A percentile compares a stretch with the other conserved stretches of the same genome.
phyloP scores from a whole-genome alignment of 2,888 invertebrate species.

The Frankliniella fusca region DNA sequence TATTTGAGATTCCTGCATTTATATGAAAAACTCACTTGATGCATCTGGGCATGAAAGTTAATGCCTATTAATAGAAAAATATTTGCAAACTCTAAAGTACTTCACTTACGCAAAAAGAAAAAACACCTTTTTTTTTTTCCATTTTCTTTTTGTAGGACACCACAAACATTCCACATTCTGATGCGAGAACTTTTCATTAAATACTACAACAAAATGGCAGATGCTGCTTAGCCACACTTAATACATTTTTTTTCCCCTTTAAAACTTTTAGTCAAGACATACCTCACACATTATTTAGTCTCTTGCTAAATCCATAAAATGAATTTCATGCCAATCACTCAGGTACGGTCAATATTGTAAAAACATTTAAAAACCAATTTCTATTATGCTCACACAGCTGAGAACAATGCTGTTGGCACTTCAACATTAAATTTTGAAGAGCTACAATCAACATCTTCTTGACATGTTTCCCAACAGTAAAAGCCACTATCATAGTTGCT shows the following conservation, averaged over 20 bases:
- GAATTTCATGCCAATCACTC: not conserved
- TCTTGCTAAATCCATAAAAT: not conserved
- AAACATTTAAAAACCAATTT: not conserved
- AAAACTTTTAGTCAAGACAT: slow-evolving; percentile 1
- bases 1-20: not conserved
- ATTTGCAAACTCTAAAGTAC: no score
- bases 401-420: not conserved
- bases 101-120: no score
- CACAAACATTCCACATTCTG: no score
- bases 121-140: no score
- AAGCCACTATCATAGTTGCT: slow-evolving; percentile 27
- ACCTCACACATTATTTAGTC: not conserved
- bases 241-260: not conserved
- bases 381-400: not conserved
- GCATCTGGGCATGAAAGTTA: no score
- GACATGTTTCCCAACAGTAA: slow-evolving; percentile 18
- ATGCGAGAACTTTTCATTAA: no score
- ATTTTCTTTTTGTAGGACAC: no score
- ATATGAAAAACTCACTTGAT: not conserved
- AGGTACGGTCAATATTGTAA: not conserved
- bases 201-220: not conserved
- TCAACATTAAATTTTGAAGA: not conserved
- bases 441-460: not conserved
- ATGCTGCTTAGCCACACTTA: not conserved
- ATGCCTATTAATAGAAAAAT: not conserved